Percentiles rank a stretch among this genome's conserved stretches.
Evolutionary conservation across 2,888 invertebrate species (phyloP).

Genomic region (Clostera curtula): DNA sequence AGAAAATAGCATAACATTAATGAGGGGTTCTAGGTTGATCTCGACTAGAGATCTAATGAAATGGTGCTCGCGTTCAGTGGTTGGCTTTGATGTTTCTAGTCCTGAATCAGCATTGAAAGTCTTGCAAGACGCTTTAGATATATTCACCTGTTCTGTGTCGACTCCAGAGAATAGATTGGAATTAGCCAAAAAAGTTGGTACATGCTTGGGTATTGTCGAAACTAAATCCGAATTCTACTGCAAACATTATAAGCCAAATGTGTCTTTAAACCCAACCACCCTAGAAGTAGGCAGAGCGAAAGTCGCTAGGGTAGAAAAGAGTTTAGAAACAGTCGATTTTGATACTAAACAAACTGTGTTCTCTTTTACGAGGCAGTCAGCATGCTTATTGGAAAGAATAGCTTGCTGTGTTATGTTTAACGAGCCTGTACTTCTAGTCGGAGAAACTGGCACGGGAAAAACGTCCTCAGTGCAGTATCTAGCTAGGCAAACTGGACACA

Average conservation of each 20-base stretch:
- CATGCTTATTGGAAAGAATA: slow-evolving; percentile 90
- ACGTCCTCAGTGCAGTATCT: slow-evolving; percentile 96
- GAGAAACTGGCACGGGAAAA: slow-evolving; percentile 99
- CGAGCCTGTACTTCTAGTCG: slow-evolving; percentile 95
- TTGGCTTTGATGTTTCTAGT: slow-evolving; percentile 83
- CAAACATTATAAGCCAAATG: slow-evolving; percentile 84
- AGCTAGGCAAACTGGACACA: slow-evolving; percentile 87
- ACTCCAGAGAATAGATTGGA: slow-evolving; percentile 78
- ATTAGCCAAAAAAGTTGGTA: slow-evolving; percentile 83
- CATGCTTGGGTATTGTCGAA: slow-evolving; percentile 86
- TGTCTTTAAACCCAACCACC: slow-evolving; percentile 71
- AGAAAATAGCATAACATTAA: slow-evolving; percentile 33
- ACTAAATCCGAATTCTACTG: slow-evolving; percentile 88
- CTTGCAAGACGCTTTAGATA: slow-evolving; percentile 92
- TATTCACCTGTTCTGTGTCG: slow-evolving; percentile 88
- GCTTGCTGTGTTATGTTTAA: slow-evolving; percentile 86
- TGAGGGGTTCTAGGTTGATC: slow-evolving; percentile 77
- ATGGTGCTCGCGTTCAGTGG: slow-evolving; percentile 87
- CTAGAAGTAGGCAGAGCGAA: slow-evolving; percentile 84
- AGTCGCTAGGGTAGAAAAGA: slow-evolving; percentile 59
- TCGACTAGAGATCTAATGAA: slow-evolving; percentile 94
- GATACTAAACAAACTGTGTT: slow-evolving; percentile 74
- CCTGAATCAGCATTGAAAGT: slow-evolving; percentile 80
- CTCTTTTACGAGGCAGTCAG: slow-evolving; percentile 88
- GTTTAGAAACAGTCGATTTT: slow-evolving; percentile 48